A percentile compares a stretch with the other conserved stretches of the same genome.
Conservation (phyloP, 2,888 invertebrate genomes). For the Acleris literana region DNA sequence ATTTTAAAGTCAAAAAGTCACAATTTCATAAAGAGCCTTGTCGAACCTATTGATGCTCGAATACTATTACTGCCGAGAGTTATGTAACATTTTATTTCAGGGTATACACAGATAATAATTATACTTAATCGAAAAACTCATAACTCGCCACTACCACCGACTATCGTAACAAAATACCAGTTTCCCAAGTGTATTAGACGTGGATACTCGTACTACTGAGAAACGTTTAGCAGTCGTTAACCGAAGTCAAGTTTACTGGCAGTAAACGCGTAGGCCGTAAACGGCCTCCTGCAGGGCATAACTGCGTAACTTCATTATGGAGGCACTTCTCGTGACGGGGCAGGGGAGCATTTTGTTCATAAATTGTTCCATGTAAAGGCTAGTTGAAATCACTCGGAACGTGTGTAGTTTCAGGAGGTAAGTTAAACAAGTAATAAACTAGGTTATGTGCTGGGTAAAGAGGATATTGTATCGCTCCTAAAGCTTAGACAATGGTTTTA, state of each 20-base stretch:
- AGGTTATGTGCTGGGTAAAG: background rate
- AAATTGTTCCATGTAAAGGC: conserved; percentile 37
- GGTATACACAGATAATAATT: too few relatives aligned
- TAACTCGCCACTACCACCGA: background rate
- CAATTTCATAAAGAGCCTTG: too few relatives aligned
- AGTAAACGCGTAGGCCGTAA: conserved; percentile 67
- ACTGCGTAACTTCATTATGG: conserved; percentile 69
- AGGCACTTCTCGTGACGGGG: conserved; percentile 40
- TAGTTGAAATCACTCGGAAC: conserved; percentile 17
- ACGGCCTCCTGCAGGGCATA: conserved; percentile 55
- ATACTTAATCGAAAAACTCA: background rate
- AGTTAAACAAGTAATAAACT: conserved; percentile 6
- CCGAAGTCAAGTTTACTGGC: conserved; percentile 67
- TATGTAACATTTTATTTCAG: too few relatives aligned
- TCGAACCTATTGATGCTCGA: too few relatives aligned
- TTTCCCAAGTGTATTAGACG: conserved; percentile 34
- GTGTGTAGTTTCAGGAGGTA: conserved; percentile 13
- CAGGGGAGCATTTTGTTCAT: conserved; percentile 32
- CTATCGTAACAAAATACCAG: conserved; percentile 1
- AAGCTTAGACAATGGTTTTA: background rate
- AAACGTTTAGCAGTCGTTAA: conserved; percentile 63
- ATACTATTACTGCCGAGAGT: too few relatives aligned
- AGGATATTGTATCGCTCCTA: background rate
- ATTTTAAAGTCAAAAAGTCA: too few relatives aligned
- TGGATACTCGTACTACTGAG: conserved; percentile 47